Percentiles rank a stretch among this genome's conserved stretches.
phyloP scores from a whole-genome alignment of 2,113 vertebrate species.

The Sylvietta virens region DNA sequence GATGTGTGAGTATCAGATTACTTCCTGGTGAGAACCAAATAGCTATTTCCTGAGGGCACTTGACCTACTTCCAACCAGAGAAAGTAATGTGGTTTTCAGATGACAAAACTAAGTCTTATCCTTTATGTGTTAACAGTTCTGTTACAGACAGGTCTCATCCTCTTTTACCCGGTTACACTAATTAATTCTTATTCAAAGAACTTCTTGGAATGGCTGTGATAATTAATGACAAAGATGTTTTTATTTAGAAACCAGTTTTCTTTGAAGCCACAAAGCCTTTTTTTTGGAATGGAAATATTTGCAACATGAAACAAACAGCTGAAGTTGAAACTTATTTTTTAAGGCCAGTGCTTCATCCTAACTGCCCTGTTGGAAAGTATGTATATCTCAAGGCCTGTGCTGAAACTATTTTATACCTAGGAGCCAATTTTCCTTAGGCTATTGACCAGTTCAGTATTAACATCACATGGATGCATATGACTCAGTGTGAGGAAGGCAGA shows the following conservation, averaged over 20 bases:
- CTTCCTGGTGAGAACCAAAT: neutral
- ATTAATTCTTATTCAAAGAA: neutral
- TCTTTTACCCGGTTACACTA: neutral
- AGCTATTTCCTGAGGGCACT: constrained; percentile 33
- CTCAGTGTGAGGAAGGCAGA: neutral
- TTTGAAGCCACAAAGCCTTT: neutral
- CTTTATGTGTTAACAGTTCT: neutral
- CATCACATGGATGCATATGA: neutral
- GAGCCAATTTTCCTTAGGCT: neutral
- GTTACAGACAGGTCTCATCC: neutral
- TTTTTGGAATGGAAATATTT: neutral
- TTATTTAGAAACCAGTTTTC: neutral
- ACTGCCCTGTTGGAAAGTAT: neutral
- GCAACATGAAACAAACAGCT: neutral
- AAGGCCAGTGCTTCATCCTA: neutral
- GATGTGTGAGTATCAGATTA: constrained; percentile 29
- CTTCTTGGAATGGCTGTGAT: neutral
- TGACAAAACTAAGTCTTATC: neutral
- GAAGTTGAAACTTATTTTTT: neutral
- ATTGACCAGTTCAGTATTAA: neutral
- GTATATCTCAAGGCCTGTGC: neutral
- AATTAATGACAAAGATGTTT: neutral
- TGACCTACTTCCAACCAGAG: constrained; percentile 38
- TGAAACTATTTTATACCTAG: neutral
- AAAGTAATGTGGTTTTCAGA: constrained; percentile 15